Base-by-base conservation (phyloP, 2,113 vertebrate species). In the Choloepus hoffmanni region DNA sequence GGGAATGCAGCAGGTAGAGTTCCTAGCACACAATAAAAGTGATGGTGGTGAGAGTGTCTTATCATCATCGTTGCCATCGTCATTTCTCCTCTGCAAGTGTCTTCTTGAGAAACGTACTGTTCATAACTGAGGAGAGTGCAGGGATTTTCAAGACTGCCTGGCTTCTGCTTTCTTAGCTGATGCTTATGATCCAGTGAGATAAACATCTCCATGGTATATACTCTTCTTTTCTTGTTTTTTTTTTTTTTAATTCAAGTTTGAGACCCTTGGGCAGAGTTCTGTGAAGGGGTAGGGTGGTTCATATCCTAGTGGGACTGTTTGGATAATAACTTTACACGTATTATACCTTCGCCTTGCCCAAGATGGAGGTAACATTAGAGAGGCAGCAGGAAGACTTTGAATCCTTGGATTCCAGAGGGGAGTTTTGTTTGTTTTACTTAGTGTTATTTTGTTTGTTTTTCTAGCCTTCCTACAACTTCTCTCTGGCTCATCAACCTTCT, bases 201-300 rank as follows among this genome's bases (percentile, higher is more conserved):
- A 72, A 58, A 58, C 12, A 4, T 45, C 81, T 55, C 76, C 16
- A 28, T 14, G 24, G 4, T 13, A 48, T 45, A 5, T 3, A 14
- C 36, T 62, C 55, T 43, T 72, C 53, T 36, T 86, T 94, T 68
- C 93, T 86, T 78, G 33, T 65, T 45, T 40, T 68, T 83, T 62
- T 58, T 26, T 65, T 48, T 40, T 68, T 83, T 68, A 63, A 50
- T 79, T 92, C 16, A 53, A 14, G 15, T 62, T 78, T 84, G 60
- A 45, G 30, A 78, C 70, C 62, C 45, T 26, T 13, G 90, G 68
- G 33, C 58, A 72, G 72, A 58, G 28, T 63, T 74, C 28, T 13
- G 2, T 8, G 30, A 21, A 76, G 40, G 53, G 73, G 74, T 14
- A 40, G 45, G 4, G 28, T 2, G 7, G 23, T 2, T 28, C 8